Base-by-base conservation (phyloP, 2,888 invertebrate genomes). In the Acrobasis suavella region DNA sequence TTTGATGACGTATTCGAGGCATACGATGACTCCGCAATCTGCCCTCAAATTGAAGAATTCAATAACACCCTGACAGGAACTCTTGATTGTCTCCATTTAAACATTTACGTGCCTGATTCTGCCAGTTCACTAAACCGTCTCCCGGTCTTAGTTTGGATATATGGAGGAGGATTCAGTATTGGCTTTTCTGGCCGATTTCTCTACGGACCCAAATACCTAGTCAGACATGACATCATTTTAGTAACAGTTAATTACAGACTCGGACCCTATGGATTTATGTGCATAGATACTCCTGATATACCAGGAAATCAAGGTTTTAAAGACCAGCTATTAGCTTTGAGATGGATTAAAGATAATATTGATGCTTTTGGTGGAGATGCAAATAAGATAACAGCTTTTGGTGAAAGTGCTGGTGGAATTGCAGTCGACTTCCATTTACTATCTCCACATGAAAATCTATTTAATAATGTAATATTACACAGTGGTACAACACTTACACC, bases 261-360 rank as follows among this genome's bases (percentile, higher is more conserved):
- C 0, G 84, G 82, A 10, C 73, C 81, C 1, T 87, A 83, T 58
- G 86, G 87, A 9, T 87, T 86, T 61, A 82, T 87, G 82, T 85
- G 86, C 58, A 70, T 86, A 0, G 78, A 79, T 59, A 75, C 65
- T n/a, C 75, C 80, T 9, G 72, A 76, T 50, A 72, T 80, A 8
- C 78, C 85, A 1, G 86, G 86, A n/a, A 87, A 87, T 58, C 81
- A 84, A 68, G 87, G 87, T 0, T 69, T 87, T 0, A 86, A 85
- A 73, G 87, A 87, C 61, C 87, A 87, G 69, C 51, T 72, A 0
- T 51, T 77, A 10, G 86, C 81, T 51, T 65, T 87, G 3, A 75
- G 73, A 65, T 87, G 87, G 87, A 70, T 87, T 0, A 79, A 77
- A 61, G 62, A 78, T 2, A 81, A 85, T 58, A 86, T 87, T 16